Evolutionary conservation across 2,888 invertebrate species (phyloP), one percentile per base, ranked within the genome.

Genomic region (Strigamia crassipes): DNA sequence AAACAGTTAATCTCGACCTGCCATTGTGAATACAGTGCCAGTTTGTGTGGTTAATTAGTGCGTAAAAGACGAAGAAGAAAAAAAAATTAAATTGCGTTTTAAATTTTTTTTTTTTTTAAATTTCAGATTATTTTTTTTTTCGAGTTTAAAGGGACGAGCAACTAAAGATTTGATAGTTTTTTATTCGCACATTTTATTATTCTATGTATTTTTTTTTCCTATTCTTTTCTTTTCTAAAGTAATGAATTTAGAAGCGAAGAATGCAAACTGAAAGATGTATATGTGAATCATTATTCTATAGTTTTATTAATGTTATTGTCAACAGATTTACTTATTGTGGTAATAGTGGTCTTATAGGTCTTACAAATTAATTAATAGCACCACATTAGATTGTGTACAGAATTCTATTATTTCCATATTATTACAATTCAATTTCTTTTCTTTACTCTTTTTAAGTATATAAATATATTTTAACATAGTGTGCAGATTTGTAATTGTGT

Each of bases 261-360:
- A 15, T 51, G 51, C 51, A 51, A 51, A 10, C 15, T 4, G 51
- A 51, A 51, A 51, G 51, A 51, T 51, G 51, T 51, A 51, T 51
- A 51, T 51, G 51, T 51, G 51, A 51, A 51, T 51, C 51, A 51
- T 51, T n/a, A 51, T 51, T 51, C 13, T 51, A 51, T 51, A 51
- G 51, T 51, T 51, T 51, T 51, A 51, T 51, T 51, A 51, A 51
- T 51, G 51, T 51, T 51, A 51, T 51, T 51, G 51, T 51, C 13
- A 51, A 51, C 51, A 51, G 51, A 51, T 51, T 51, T n/a, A 51
- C 51, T 51, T 51, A 51, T n/a, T 51, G 51, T 51, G 51, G 51
- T 51, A 51, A 51, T 51, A 51, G 51, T 51, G 51, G 51, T 51
- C 51, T 51, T n/a, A 51, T 51, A 51, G 51, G 51, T 51, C 51